A percentile compares a stretch with the other conserved stretches of the same genome.
phyloP scores from a whole-genome alignment of 2,797 vertebrate genomes.

The Oceanodroma leucorhoa region DNA sequence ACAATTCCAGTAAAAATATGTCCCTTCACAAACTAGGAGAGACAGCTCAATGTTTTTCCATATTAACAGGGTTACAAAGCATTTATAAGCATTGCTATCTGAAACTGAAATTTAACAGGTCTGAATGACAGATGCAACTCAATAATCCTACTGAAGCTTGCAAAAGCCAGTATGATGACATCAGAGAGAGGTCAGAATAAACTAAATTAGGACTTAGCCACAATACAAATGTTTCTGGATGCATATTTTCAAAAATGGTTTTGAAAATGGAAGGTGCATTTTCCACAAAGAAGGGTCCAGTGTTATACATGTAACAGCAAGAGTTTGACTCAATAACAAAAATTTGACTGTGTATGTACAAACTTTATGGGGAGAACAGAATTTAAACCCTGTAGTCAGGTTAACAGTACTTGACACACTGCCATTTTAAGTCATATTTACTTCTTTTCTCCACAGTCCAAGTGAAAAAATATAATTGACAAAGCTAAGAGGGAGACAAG shows the following conservation, averaged over 20 bases:
- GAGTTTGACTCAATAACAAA: neutral
- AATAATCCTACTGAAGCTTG: neutral
- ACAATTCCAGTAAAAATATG: neutral
- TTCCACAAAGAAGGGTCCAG: neutral
- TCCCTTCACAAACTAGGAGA: neutral
- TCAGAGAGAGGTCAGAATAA: neutral
- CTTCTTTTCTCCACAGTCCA: neutral
- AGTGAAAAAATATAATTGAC: neutral
- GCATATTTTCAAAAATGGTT: neutral
- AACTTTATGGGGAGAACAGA: neutral
- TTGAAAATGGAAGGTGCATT: neutral
- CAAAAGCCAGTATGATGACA: neutral
- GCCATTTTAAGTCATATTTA: neutral
- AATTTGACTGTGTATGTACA: neutral
- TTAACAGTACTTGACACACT: neutral
- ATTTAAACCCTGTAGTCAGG: neutral
- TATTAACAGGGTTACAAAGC: neutral
- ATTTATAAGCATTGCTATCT: neutral
- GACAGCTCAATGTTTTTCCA: neutral
- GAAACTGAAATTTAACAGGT: neutral
- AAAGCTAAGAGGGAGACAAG: neutral
- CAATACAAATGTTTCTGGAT: neutral
- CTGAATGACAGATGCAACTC: neutral
- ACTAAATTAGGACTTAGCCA: neutral
- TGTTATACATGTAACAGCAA: neutral